Evolutionary conservation across 2,113 vertebrate genomes (phyloP).

Genomic region (Aramus guarauna): DNA sequence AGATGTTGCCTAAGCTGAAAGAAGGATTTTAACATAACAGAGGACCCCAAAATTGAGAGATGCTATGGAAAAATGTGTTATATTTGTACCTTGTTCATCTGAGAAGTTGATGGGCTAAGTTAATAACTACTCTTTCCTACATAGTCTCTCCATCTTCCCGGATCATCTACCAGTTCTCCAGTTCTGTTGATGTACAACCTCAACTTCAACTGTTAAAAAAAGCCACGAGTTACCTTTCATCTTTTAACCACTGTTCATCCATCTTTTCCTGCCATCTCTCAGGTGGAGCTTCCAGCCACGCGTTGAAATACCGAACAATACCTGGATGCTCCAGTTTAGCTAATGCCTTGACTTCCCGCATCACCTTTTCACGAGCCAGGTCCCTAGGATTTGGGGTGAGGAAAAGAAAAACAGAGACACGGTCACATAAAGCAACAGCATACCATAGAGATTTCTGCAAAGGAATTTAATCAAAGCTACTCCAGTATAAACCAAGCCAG

Average conservation of each 20-base stretch:
- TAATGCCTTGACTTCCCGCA: conserved; percentile 95
- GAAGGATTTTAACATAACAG: neutral
- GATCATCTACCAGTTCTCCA: neutral
- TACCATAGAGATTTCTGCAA: neutral
- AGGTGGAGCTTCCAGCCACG: conserved; percentile 95
- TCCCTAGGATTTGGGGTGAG: conserved; percentile 72
- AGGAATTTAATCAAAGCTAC: neutral
- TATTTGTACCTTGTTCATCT: neutral
- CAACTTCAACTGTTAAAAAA: neutral
- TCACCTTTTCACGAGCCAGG: conserved; percentile 94
- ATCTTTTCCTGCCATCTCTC: conserved; percentile 97
- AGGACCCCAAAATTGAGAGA: neutral
- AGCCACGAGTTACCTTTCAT: conserved; percentile 79
- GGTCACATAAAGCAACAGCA: neutral
- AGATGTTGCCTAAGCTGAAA: neutral
- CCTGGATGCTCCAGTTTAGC: conserved; percentile 97
- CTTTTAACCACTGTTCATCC: conserved; percentile 94
- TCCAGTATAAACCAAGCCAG: neutral
- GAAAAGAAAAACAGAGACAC: neutral
- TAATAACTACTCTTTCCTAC: neutral
- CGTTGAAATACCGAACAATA: conserved; percentile 97
- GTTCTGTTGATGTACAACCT: neutral
- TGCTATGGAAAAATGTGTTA: neutral
- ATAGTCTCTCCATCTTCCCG: neutral
- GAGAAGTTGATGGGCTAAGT: neutral